These are phyloP conservation scores for Archocentrus centrarchus DNA, from an alignment of 2,113 vertebrate species.

Conservation along the genomic window DNA sequence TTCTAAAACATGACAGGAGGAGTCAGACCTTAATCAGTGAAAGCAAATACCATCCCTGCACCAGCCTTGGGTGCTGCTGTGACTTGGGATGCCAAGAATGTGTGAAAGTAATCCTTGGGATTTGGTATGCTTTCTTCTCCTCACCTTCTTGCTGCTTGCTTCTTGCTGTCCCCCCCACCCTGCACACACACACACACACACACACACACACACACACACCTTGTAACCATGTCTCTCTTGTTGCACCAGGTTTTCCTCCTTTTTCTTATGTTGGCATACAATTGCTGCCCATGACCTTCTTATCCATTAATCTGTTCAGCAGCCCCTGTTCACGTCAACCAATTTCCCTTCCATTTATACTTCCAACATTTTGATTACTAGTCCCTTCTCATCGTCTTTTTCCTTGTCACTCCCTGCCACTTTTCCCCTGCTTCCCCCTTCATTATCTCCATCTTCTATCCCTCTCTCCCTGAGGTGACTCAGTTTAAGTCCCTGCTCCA, in stretches of 20 bases:
- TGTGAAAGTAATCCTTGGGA: conserved; percentile 66
- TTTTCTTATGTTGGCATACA: neutral
- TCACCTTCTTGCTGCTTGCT: conserved; percentile 21
- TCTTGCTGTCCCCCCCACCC: neutral
- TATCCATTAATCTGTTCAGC: conserved; percentile 16
- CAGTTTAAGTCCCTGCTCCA: conserved; percentile 8
- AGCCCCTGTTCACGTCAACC: neutral
- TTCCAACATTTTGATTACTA: conserved; percentile 10
- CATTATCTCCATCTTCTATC: conserved; percentile 40
- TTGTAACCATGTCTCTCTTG: neutral
- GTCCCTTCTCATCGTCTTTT: conserved; percentile 41
- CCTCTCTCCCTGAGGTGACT: conserved; percentile 29
- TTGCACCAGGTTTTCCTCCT: neutral
- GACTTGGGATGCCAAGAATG: conserved; percentile 45
- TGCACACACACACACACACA: neutral
- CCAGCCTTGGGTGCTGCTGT: conserved; percentile 28
- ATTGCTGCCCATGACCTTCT: conserved; percentile 27
- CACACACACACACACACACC: neutral
- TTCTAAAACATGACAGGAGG: conserved; percentile 40
- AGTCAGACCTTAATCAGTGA: conserved; percentile 49
- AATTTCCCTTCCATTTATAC: conserved; percentile 15
- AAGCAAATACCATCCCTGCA: conserved; percentile 59
- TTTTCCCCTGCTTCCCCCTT: conserved; percentile 26
- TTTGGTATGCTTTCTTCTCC: conserved; percentile 28
- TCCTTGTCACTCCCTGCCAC: conserved; percentile 23